Percentiles rank a stretch among this genome's conserved stretches.
These are phyloP conservation scores for Hyperoplus lanceolatus DNA, from an alignment of 2,797 vertebrate genomes.

Conservation along the genomic window DNA sequence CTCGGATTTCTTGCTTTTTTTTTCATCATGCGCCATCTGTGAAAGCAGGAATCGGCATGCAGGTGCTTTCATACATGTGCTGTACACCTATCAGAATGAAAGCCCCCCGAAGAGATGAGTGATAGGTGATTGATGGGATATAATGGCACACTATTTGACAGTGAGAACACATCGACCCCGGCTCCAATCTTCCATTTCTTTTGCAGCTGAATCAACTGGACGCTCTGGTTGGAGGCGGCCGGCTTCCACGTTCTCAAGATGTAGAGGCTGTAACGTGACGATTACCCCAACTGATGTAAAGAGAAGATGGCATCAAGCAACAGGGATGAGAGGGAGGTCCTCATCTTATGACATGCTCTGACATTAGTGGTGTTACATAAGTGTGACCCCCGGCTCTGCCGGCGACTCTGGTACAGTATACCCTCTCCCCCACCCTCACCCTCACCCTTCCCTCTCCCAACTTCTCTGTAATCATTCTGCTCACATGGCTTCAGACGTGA, in stretches of 20 bases:
- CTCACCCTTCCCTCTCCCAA: slow-evolving; percentile 19
- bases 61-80: background rate
- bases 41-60: background rate
- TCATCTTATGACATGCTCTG: slow-evolving; percentile 66
- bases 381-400: slow-evolving; percentile 69
- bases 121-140: background rate
- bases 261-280: slow-evolving; percentile 34
- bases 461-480: slow-evolving; percentile 69
- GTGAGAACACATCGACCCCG: slow-evolving; percentile 15
- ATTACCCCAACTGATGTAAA: slow-evolving; percentile 49
- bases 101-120: background rate
- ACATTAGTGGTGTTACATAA: slow-evolving; percentile 79
- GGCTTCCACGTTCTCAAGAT: slow-evolving; percentile 23
- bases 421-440: background rate
- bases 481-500: slow-evolving; percentile 54
- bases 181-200: slow-evolving; percentile 27
- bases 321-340: slow-evolving; percentile 49
- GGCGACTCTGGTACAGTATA: slow-evolving; percentile 33
- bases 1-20: slow-evolving; percentile 19
- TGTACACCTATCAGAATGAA: slow-evolving; percentile 10
- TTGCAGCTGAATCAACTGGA: slow-evolving; percentile 24
- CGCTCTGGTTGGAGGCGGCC: background rate
- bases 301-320: slow-evolving; percentile 62
- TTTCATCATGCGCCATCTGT: background rate
- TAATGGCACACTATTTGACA: slow-evolving; percentile 3